A percentile compares a stretch with the other conserved stretches of the same genome.
phyloP scores from a whole-genome alignment of 2,113 vertebrate species.

The Prionailurus viverrinus region DNA sequence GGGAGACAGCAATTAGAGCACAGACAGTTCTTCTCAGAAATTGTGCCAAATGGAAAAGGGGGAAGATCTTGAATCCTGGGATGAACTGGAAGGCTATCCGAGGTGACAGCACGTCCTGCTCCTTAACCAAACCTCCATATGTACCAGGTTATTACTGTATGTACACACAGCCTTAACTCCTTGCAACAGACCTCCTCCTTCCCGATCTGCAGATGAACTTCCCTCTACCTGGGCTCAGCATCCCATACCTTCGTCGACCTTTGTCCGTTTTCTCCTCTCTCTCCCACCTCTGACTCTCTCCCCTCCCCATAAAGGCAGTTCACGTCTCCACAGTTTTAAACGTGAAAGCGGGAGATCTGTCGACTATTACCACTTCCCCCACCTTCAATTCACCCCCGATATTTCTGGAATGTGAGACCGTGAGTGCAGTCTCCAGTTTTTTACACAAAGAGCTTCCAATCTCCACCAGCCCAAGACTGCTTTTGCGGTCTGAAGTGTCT shows the following conservation, averaged over 20 bases:
- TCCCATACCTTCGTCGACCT: background rate
- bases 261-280: background rate
- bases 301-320: background rate
- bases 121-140: background rate
- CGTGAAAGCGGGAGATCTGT: background rate
- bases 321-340: background rate
- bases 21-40: background rate
- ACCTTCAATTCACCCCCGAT: background rate
- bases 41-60: background rate
- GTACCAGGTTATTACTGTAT: background rate
- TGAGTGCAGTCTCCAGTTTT: background rate
- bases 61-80: background rate
- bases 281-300: background rate
- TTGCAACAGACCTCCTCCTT: background rate
- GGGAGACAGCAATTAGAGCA: background rate
- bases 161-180: background rate
- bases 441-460: background rate
- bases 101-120: background rate
- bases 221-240: background rate
- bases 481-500: background rate
- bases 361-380: background rate
- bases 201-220: background rate
- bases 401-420: background rate
- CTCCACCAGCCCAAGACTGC: background rate
- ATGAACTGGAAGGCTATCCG: background rate